Conservation (phyloP, 1,140 invertebrate species). For the Rhopalosiphum maidis region DNA sequence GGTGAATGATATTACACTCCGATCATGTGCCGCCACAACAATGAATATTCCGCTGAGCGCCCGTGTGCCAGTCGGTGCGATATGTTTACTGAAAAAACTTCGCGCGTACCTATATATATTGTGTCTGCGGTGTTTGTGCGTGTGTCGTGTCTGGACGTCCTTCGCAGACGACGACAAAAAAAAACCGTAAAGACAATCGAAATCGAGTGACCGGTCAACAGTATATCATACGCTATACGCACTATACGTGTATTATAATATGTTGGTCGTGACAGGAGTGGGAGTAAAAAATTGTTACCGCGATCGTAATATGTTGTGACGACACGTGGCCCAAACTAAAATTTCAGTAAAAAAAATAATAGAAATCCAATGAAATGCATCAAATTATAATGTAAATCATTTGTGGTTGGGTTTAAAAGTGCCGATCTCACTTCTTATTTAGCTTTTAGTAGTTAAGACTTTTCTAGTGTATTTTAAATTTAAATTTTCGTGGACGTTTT, state of each 20-base stretch:
- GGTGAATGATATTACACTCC: not conserved
- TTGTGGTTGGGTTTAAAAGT: not conserved
- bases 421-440: too few relatives aligned
- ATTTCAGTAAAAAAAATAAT: not conserved
- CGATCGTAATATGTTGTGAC: not conserved
- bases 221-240: not conserved
- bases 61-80: not conserved
- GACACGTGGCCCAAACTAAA: not conserved
- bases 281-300: not conserved
- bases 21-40: slow-evolving; percentile 18
- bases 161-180: not conserved
- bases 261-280: not conserved
- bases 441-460: too few relatives aligned
- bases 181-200: slow-evolving; percentile 32
- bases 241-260: not conserved
- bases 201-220: not conserved
- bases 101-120: not conserved
- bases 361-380: not conserved
- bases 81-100: slow-evolving; percentile 14
- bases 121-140: slow-evolving; percentile 11
- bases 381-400: not conserved
- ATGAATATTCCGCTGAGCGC: not conserved
- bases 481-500: too few relatives aligned
- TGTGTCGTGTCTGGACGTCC: slow-evolving; percentile 24
- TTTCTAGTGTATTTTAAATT: too few relatives aligned